Conservation (phyloP, 2,113 vertebrate genomes). For the Aspiorhynchus laticeps region DNA sequence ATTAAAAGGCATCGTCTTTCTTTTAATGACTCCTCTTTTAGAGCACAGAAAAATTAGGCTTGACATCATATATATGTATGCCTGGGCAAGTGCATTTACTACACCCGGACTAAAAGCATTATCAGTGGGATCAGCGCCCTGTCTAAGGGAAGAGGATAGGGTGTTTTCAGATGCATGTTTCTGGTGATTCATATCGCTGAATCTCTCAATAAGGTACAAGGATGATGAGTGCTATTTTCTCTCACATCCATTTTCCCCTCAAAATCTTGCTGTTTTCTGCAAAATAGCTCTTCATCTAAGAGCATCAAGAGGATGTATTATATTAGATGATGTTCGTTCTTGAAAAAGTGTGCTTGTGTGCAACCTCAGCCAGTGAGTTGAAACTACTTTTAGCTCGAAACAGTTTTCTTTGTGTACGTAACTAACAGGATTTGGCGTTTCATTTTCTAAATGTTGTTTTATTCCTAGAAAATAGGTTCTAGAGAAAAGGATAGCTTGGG, state of each 20-base stretch:
- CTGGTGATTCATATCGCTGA: background rate
- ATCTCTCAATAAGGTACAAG: background rate
- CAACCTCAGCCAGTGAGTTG: background rate
- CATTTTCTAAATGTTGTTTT: slow-evolving; percentile 4
- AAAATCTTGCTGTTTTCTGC: background rate
- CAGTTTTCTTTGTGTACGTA: slow-evolving; percentile 7
- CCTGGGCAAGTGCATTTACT: slow-evolving; percentile 1
- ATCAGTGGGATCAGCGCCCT: background rate
- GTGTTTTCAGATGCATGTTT: background rate
- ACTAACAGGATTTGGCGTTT: background rate
- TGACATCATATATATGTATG: background rate
- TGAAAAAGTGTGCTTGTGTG: background rate
- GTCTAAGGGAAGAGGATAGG: background rate
- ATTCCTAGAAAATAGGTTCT: background rate
- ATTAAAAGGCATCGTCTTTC: background rate
- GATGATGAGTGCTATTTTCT: background rate
- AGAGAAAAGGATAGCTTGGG: slow-evolving; percentile 26
- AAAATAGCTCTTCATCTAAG: background rate
- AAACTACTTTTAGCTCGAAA: background rate
- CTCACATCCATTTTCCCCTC: background rate
- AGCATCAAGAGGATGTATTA: background rate
- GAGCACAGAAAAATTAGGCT: background rate
- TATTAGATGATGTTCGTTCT: background rate
- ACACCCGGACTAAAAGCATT: slow-evolving; percentile 17
- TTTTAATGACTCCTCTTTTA: background rate